These are phyloP conservation scores for Trachymyrmex cornetzi DNA, from an alignment of 1,140 invertebrate species.

Conservation along the genomic window DNA sequence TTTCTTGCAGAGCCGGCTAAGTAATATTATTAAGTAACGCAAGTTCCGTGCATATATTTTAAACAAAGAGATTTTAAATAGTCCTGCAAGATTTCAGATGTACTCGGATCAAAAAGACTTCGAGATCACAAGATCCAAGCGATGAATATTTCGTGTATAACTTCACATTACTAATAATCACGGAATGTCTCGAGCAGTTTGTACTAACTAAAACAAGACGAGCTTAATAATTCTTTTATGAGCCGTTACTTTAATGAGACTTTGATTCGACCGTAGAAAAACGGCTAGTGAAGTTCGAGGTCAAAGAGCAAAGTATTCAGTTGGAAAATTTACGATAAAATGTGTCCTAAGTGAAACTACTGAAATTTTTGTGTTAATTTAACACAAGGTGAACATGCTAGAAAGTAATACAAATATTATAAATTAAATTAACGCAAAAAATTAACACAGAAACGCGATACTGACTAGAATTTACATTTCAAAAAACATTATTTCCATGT, in stretches of 20 bases:
- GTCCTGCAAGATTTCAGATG: not conserved
- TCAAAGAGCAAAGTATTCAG: not conserved
- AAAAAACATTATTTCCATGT: too few species aligned
- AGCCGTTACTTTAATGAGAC: not conserved
- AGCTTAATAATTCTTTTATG: constrained; percentile 1
- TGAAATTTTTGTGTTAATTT: too few species aligned
- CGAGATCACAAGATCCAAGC: not conserved
- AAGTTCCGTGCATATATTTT: not conserved
- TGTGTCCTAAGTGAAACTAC: too few species aligned
- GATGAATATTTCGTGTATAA: constrained; percentile 33
- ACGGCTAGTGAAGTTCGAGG: not conserved
- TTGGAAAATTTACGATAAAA: too few species aligned
- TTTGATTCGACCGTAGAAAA: not conserved
- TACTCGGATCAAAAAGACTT: not conserved
- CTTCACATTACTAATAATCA: too few species aligned
- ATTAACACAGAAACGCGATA: too few species aligned
- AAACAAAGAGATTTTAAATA: constrained; percentile 8
- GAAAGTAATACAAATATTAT: too few species aligned
- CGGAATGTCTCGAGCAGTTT: not conserved
- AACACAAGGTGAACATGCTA: too few species aligned
- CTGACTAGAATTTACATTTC: too few species aligned
- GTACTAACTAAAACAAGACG: not conserved
- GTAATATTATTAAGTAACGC: constrained; percentile 18
- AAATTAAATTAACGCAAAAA: too few species aligned
- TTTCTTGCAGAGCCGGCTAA: not conserved